Evolutionary conservation across 2,113 vertebrate genomes (phyloP).

Genomic region (Rhabdomys dilectus): DNA sequence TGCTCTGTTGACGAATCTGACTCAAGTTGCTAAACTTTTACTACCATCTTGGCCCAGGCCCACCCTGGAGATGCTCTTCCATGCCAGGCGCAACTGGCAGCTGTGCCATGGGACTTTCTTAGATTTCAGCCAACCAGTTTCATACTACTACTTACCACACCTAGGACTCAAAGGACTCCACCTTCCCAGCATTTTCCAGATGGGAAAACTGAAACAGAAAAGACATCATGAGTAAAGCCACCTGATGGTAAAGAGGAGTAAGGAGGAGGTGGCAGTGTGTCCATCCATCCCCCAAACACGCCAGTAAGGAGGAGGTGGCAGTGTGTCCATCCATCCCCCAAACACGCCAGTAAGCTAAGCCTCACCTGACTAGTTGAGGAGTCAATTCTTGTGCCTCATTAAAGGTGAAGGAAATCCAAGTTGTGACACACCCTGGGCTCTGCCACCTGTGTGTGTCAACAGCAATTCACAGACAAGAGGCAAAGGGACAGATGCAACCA

Average conservation of each 20-base stretch:
- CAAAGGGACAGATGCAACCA: not conserved
- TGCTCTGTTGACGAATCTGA: not conserved
- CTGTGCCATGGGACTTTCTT: not conserved
- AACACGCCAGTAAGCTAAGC: not conserved
- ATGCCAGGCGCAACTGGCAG: not conserved
- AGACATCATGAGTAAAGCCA: not conserved
- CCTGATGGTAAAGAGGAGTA: not conserved
- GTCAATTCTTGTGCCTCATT: not conserved
- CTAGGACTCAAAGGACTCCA: not conserved
- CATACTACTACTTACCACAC: not conserved
- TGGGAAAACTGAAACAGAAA: not conserved
- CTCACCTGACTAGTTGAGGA: not conserved
- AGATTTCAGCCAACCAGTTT: not conserved
- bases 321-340: not conserved
- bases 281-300: fast-evolving
- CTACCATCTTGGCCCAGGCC: not conserved
- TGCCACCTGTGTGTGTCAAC: not conserved
- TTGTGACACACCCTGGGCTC: not conserved
- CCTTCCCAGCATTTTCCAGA: not conserved
- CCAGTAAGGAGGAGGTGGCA: too few relatives aligned
- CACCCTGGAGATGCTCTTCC: not conserved
- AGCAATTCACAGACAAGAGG: not conserved
- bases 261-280: not conserved
- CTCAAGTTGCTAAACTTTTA: not conserved
- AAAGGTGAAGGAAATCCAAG: not conserved